Evolutionary conservation across 2,113 vertebrate species (phyloP).

Genomic region (Aldabrachelys gigantea): DNA sequence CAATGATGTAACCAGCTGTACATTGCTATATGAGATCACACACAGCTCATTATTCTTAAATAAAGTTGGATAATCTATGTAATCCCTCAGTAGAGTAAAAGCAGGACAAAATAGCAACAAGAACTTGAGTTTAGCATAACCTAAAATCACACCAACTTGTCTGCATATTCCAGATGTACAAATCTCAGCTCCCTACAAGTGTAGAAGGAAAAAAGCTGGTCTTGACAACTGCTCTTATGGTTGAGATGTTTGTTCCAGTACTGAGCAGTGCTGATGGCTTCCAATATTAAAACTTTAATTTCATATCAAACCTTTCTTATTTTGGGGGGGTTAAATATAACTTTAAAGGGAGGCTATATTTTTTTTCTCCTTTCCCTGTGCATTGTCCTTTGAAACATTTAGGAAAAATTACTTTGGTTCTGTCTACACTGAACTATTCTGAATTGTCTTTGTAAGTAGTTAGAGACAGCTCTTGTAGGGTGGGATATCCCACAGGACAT

Average conservation of each 20-base stretch:
- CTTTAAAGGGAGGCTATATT: neutral
- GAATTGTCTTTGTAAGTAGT: neutral
- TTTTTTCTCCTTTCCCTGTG: neutral
- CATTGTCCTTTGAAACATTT: conserved; percentile 3
- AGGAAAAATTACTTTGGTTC: conserved; percentile 1
- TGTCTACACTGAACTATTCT: neutral
- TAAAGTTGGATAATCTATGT: neutral
- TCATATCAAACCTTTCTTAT: neutral
- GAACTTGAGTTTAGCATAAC: neutral
- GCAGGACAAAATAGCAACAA: neutral
- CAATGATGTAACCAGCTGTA: neutral
- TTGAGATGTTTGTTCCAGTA: neutral
- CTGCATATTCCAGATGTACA: no score
- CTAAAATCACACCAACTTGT: no score
- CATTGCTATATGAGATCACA: neutral
- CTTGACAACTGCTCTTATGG: neutral
- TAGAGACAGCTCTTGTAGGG: fast-evolving
- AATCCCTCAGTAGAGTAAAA: neutral
- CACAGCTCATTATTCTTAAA: neutral
- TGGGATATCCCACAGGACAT: neutral
- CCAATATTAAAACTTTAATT: neutral
- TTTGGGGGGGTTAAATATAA: neutral
- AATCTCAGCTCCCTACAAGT: no score
- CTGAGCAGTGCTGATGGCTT: neutral
- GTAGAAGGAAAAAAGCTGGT: no score